Base-by-base conservation (phyloP, 1,140 invertebrate species). In the Drosophila carrolli region DNA sequence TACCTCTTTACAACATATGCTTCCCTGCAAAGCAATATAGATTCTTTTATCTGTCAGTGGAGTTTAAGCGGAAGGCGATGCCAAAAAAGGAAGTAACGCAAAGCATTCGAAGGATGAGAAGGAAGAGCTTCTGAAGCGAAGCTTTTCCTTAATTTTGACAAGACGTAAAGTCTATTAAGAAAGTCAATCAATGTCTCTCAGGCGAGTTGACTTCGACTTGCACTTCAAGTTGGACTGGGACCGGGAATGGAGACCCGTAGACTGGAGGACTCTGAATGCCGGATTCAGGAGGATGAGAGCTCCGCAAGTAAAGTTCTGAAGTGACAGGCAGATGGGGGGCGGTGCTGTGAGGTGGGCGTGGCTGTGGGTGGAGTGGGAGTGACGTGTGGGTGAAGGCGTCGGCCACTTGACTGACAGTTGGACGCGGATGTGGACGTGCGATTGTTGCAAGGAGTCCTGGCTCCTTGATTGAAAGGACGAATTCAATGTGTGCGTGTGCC, bases 131-230 rank as follows among this genome's bases (percentile, higher is more conserved):
- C 62, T 53, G 32, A 54, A 50, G 53, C 50, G 19, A 57, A 86
- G 65, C 78, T 58, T 75, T 90, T 78, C 86, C 75, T 88, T 91
- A 88, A 81, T 84, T 86, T 84, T 91, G 88, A 91, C 83, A 91
- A 88, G 83, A 91, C 80, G 53, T 84, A 91, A 91, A 88, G 88
- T 91, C 83, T 88, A 91, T 91, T 91, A 91, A 91, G 83, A 91
- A 91, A 91, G 88, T 91, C 88, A 91, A 91, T 91, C 88, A 91
- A 91, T 91, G 88, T 91, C 88, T 91, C 71, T 79, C 88, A 75
- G 71, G 71, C 72, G 77, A 83, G 86, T 78, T 90, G 79, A 78
- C 79, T 90, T 86, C 72, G 65, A 83, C 75, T 78, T 78, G 57
- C 70, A 55, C 57, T 43, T 56, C 70, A 51, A 60, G 72, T 66